Base-by-base conservation (phyloP, 2,888 invertebrate genomes). In the Ethmia dodecea region DNA sequence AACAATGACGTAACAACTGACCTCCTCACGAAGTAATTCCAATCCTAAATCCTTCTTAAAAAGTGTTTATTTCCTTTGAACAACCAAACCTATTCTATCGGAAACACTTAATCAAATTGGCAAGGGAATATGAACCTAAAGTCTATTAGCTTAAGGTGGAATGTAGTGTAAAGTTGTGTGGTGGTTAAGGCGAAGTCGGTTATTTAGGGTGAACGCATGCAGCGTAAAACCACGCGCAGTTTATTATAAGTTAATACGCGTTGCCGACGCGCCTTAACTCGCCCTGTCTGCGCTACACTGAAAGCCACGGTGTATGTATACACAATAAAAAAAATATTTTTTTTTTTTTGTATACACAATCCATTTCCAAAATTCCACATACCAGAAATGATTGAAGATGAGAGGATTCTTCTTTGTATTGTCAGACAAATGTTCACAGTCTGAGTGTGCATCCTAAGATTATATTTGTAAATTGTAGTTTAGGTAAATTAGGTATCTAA, bases 181-280 rank as follows among this genome's bases (percentile, higher is more conserved):
- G 35, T 9, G 32, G 40, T 56, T 63, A 67, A 39, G 62, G 42
- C 49, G 33, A 51, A 31, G 41, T 33, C 34, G 40, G 31, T 48
- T 43, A 12, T 11, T n/a, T n/a, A 39, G 31, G 49, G 51, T 50
- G 59, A 66, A 60, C n/a, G 72, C 69, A 72, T 67, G 61, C 51
- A 57, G 62, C 60, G 58, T 63, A 58, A 70, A 73, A 69, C 66
- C 74, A 58, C 70, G 70, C 60, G 66, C 70, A 76, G 77, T 80
- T 83, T 78, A 84, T 83, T 79, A 80, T 79, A 75, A 80, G 80
- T 76, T 80, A 79, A 81, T 79, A 78, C 71, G 75, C 59, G 49
- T 18, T 5, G 28, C 8, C 47, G 47, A 64, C 68, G 72, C 72
- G 72, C 73, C 74, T 70, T 68, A 66, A 66, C 55, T 43, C 46